phyloP scores from a whole-genome alignment of 2,888 invertebrate species.

The Drosophila antonietae region DNA sequence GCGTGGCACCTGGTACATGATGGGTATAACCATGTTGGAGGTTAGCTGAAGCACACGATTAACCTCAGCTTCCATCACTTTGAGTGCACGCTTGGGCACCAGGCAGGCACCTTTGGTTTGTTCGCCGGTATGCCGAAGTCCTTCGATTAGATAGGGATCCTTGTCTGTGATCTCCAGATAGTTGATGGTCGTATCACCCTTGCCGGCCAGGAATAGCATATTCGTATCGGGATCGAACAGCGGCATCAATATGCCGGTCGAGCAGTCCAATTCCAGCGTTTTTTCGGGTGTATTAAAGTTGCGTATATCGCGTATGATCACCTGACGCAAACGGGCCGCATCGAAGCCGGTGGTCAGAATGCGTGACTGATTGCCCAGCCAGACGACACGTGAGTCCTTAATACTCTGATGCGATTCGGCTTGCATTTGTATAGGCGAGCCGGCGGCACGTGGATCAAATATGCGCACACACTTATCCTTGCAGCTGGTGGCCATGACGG shows the following conservation, averaged over 20 bases:
- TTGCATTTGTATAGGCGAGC: slow-evolving; percentile 86
- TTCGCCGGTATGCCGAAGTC: slow-evolving; percentile 94
- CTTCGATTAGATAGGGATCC: slow-evolving; percentile 95
- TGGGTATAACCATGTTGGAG: slow-evolving; percentile 93
- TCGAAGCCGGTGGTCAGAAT: slow-evolving; percentile 97
- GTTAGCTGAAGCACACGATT: slow-evolving; percentile 95
- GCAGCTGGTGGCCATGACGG: slow-evolving; percentile 91
- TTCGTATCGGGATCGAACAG: slow-evolving; percentile 96
- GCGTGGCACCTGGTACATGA: slow-evolving; percentile 97
- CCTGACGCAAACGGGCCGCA: slow-evolving; percentile 93
- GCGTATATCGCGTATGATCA: slow-evolving; percentile 94
- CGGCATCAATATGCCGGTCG: slow-evolving; percentile 96
- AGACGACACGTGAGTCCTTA: slow-evolving; percentile 95
- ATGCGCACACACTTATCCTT: slow-evolving; percentile 96
- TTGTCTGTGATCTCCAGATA: slow-evolving; percentile 96
- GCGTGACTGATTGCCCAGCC: slow-evolving; percentile 93
- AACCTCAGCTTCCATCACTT: slow-evolving; percentile 99
- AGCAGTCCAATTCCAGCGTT: slow-evolving; percentile 92
- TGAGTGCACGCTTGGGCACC: slow-evolving; percentile 95
- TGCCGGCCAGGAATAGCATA: slow-evolving; percentile 97
- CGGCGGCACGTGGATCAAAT: slow-evolving; percentile 90
- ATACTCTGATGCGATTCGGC: slow-evolving; percentile 94
- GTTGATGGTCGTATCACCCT: slow-evolving; percentile 96
- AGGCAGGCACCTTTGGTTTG: slow-evolving; percentile 97
- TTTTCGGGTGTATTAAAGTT: slow-evolving; percentile 92